Evolutionary conservation across 2,113 vertebrate species (phyloP), one percentile per base, ranked within the genome.

Genomic region (Siniperca knerii): DNA sequence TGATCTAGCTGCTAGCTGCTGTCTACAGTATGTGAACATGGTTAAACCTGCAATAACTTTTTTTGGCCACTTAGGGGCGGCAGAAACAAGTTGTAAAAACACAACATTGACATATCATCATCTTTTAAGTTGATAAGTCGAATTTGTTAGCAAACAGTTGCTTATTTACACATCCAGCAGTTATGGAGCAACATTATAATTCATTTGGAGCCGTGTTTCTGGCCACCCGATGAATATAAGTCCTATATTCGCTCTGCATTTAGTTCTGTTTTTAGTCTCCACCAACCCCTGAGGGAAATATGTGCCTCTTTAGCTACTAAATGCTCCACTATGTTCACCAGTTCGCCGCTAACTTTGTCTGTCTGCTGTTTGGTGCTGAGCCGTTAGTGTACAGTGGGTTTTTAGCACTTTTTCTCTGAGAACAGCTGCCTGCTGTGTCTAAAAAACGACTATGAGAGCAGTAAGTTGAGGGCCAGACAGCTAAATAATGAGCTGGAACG

Each of bases 51-150:
- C 42, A 50, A 42, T 60, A 62, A 20, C 1, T 55, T 25, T 52
- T 58, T 37, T 62, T 37, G 50, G 10, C 61, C 55, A 69, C 48
- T 76, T 48, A 74, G 66, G 15, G 48, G 61, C 35, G 61, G 61
- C 42, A 77, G 35, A 70, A 61, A 81, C 20, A 65, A 58, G 12
- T 6, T 67, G 44, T 79, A 21, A 79, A 37, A 79, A 37, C 21
- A 57, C 21, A 70, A 25, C 40, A 4, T 29, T 13, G 7, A 76
- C 6, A 54, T 23, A 8, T 55, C 12, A 21, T 29, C 29, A 29
- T 2, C 21, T 37, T 58, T 83, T 13, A 52, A 11, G 58, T 15
- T 13, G 9, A 20, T 48, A 57, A 54, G 35, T 33, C 11, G 3
- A 42, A 44, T 20, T 25, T 60, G 44, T 78, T 20, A 20, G 37